phyloP scores from a whole-genome alignment of 2,113 vertebrate genomes.

The Macquaria australasica region DNA sequence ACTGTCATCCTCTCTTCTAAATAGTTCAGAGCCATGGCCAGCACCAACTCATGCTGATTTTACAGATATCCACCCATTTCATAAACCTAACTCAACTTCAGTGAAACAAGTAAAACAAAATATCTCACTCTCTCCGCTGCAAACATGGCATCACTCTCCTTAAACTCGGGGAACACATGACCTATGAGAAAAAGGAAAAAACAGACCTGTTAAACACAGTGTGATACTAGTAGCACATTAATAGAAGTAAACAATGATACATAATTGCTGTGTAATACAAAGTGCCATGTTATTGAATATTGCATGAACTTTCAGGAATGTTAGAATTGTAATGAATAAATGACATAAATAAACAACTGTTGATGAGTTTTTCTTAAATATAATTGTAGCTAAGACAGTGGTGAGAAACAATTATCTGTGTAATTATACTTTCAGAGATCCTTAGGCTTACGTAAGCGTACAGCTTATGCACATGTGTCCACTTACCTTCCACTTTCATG shows the following conservation, averaged over 20 bases:
- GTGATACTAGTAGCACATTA: background rate
- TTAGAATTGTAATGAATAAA: background rate
- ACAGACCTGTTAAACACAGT: background rate
- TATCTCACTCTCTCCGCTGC: constrained; percentile 93
- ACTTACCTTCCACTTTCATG: constrained; percentile 98
- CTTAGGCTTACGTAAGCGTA: background rate
- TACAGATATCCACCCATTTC: background rate
- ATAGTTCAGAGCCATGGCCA: background rate
- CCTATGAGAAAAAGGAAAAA: constrained; percentile 78
- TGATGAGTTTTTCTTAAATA: background rate
- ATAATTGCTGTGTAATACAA: background rate
- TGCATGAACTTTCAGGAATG: background rate
- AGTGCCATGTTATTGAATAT: background rate
- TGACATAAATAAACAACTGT: background rate
- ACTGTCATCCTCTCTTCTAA: background rate
- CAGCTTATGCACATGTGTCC: accelerated
- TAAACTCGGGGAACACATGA: constrained; percentile 96
- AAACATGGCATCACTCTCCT: constrained; percentile 99
- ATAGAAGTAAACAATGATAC: background rate
- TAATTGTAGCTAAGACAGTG: background rate
- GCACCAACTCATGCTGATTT: background rate
- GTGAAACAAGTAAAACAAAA: constrained; percentile 1
- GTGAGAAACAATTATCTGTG: background rate
- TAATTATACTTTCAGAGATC: background rate
- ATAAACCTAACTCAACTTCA: background rate